These are phyloP conservation scores for Apus apus DNA, from an alignment of 2,113 vertebrate species.

Conservation along the genomic window DNA sequence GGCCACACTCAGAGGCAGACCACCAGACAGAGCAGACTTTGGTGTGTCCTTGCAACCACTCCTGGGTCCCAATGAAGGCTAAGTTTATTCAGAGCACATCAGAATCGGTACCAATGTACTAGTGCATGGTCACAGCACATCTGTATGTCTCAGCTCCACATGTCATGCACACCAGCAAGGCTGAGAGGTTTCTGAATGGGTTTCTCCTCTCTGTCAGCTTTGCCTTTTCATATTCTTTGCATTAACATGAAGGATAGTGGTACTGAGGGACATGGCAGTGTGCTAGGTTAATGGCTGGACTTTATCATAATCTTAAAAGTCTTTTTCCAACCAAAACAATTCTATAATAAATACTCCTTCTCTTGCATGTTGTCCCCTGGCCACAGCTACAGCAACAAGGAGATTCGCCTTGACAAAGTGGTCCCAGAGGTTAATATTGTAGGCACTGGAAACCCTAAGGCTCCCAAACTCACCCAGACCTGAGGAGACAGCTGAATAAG, in stretches of 20 bases:
- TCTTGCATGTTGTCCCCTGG: not conserved
- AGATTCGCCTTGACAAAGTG: not conserved
- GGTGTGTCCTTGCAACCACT: not conserved
- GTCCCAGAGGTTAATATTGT: not conserved
- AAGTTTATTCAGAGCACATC: not conserved
- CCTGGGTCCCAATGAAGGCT: not conserved
- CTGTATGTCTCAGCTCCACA: not conserved
- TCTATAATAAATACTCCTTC: not conserved
- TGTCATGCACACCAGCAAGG: not conserved
- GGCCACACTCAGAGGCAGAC: not conserved
- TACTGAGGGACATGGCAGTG: too few species aligned
- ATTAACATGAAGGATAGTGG: not conserved
- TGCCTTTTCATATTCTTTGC: not conserved
- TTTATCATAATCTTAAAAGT: too few species aligned
- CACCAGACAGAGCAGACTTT: fast-evolving
- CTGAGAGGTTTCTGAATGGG: not conserved
- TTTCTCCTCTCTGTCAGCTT: not conserved
- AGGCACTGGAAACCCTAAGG: not conserved
- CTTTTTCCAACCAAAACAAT: too few species aligned
- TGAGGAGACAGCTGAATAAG: not conserved
- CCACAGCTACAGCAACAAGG: not conserved
- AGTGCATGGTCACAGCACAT: fast-evolving
- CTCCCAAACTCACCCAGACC: not conserved
- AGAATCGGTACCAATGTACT: not conserved
- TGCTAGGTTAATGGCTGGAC: too few species aligned